phyloP scores from a whole-genome alignment of 1,140 invertebrate genomes.

The Asbolus verrucosus region DNA sequence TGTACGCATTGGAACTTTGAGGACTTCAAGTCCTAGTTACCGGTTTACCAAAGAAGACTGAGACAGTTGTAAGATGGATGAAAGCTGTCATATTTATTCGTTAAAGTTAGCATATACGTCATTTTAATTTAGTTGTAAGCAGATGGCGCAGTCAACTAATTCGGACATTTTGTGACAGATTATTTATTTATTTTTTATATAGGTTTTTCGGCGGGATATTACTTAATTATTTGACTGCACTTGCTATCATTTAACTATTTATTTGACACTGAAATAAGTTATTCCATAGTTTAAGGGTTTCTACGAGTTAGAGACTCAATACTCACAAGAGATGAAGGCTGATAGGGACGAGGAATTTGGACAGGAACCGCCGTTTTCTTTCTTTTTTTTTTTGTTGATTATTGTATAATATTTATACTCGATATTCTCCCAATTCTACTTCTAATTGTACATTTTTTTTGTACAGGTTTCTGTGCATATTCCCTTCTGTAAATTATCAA shows the following conservation, averaged over 20 bases:
- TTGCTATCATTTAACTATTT: slow-evolving; percentile 46
- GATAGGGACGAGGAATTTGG: slow-evolving; percentile 52
- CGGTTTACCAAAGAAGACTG: slow-evolving; percentile 64
- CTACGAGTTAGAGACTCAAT: slow-evolving; percentile 56
- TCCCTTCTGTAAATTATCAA: slow-evolving; percentile 27
- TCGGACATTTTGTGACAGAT: slow-evolving; percentile 45
- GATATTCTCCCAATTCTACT: slow-evolving; percentile 40
- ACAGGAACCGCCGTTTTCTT: slow-evolving; percentile 37
- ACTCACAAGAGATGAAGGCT: slow-evolving; percentile 64
- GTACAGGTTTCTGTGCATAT: slow-evolving; percentile 23
- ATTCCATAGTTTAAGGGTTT: slow-evolving; percentile 59
- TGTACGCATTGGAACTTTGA: slow-evolving; percentile 50
- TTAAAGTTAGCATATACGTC: slow-evolving; percentile 15
- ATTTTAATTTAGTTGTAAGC: slow-evolving; percentile 20
- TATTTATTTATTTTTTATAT: slow-evolving; percentile 53
- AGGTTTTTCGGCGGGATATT: slow-evolving; percentile 39
- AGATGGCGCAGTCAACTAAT: slow-evolving; percentile 45
- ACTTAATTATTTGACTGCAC: slow-evolving; percentile 48
- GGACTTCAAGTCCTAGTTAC: slow-evolving; percentile 58
- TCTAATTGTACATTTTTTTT: slow-evolving; percentile 47
- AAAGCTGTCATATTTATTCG: slow-evolving; percentile 61
- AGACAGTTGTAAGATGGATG: slow-evolving; percentile 58
- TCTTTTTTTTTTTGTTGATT: too few relatives aligned
- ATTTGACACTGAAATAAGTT: slow-evolving; percentile 56
- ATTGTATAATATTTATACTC: slow-evolving; percentile 64